Conservation (phyloP, 2,113 vertebrate species). For the Neodon shergylaensis region DNA sequence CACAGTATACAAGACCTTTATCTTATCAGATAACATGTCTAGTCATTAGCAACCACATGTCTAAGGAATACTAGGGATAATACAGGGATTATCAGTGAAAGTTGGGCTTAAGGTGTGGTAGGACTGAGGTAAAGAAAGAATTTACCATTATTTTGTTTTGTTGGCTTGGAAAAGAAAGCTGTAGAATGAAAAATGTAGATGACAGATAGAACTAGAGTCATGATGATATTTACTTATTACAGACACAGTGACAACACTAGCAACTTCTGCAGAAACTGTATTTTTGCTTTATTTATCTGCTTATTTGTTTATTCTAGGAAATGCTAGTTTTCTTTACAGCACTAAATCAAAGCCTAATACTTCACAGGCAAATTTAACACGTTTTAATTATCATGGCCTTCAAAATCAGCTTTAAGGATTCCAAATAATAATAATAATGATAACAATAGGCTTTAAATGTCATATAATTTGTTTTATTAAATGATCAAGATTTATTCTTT, state of each 20-base stretch:
- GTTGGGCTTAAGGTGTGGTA: not conserved
- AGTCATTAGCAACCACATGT: not conserved
- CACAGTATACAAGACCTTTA: too few relatives aligned
- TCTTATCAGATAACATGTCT: not conserved
- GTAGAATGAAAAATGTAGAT: not conserved
- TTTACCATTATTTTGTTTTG: not conserved
- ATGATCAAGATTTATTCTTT: not conserved
- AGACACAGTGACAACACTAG: not conserved
- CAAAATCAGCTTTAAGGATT: not conserved
- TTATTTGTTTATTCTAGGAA: not conserved
- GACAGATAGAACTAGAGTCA: not conserved
- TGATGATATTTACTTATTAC: not conserved
- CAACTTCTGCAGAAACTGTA: not conserved
- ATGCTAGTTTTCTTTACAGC: not conserved
- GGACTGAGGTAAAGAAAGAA: not conserved
- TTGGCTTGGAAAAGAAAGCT: not conserved
- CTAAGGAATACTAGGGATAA: not conserved
- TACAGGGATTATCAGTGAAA: not conserved
- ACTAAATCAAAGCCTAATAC: not conserved
- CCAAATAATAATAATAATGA: not conserved
- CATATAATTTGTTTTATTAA: not conserved
- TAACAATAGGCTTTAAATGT: not conserved
- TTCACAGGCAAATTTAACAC: not conserved
- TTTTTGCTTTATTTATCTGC: not conserved
- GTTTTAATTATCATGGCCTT: too few relatives aligned